These are phyloP conservation scores for Conomelus anceps DNA, from an alignment of 2,888 invertebrate species.

Conservation along the genomic window DNA sequence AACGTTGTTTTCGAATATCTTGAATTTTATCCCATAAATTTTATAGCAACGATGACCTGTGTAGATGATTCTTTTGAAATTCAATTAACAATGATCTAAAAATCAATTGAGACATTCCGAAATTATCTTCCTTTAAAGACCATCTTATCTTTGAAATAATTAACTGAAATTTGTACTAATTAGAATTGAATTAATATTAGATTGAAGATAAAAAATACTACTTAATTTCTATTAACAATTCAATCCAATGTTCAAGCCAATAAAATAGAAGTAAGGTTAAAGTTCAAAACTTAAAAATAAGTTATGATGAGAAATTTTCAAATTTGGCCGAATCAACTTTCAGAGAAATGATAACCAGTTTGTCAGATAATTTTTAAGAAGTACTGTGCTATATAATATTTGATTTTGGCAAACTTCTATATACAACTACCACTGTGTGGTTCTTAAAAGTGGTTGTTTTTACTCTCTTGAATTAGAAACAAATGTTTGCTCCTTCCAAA, in stretches of 20 bases:
- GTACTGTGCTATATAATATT: not conserved
- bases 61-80: not conserved
- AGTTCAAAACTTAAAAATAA: not conserved
- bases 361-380: not conserved
- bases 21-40: too few relatives aligned
- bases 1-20: not conserved
- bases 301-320: not conserved
- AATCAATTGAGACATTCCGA: not conserved
- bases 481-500: too few relatives aligned
- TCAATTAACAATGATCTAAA: too few relatives aligned
- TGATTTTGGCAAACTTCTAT: not conserved
- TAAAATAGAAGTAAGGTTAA: too few relatives aligned
- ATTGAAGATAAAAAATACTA: too few relatives aligned
- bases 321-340: not conserved
- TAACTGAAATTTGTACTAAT: not conserved
- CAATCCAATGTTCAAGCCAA: too few relatives aligned
- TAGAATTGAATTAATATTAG: not conserved
- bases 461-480: too few relatives aligned
- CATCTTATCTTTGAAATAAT: not conserved
- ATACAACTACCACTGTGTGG: too few relatives aligned
- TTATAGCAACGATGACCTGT: not conserved
- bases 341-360: not conserved
- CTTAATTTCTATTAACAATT: too few relatives aligned
- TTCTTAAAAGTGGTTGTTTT: too few relatives aligned
- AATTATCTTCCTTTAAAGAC: too few relatives aligned